Conservation (phyloP, 2,888 invertebrate species). For the Chaetogeoica ovagalla region DNA sequence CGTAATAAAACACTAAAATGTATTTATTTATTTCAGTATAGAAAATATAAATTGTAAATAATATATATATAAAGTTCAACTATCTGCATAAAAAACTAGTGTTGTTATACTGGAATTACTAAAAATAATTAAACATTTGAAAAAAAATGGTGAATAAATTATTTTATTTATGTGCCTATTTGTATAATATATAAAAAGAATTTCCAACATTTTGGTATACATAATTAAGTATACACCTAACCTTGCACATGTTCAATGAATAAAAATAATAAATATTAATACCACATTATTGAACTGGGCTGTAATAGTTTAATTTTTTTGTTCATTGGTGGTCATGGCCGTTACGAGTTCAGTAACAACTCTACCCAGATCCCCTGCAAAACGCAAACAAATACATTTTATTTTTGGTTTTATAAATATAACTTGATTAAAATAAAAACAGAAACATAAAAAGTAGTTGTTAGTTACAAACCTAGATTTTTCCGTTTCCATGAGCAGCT, state of each 20-base stretch:
- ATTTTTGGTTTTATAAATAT: neutral
- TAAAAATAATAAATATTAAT: constrained; percentile 24
- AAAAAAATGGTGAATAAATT: constrained; percentile 3
- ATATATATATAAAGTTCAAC: constrained; percentile 10
- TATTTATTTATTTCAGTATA: too few species aligned
- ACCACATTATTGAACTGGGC: neutral
- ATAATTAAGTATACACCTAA: neutral
- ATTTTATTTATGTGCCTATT: neutral
- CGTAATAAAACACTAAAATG: neutral
- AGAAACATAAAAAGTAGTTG: neutral
- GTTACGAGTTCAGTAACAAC: constrained; percentile 87
- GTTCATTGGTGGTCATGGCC: constrained; percentile 78
- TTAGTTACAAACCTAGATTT: constrained; percentile 42
- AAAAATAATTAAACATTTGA: constrained; percentile 2
- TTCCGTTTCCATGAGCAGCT: constrained; percentile 46
- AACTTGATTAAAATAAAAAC: neutral
- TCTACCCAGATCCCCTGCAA: constrained; percentile 77
- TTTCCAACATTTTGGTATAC: constrained; percentile 5
- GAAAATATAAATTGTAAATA: constrained; percentile 11
- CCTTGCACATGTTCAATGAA: constrained; percentile 8
- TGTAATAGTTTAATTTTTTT: constrained; percentile 25
- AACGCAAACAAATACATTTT: neutral
- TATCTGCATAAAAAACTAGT: constrained; percentile 28
- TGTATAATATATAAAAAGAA: neutral
- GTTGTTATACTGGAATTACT: neutral